phyloP scores from a whole-genome alignment of 2,888 invertebrate species.

The Spisula subtruncata region DNA sequence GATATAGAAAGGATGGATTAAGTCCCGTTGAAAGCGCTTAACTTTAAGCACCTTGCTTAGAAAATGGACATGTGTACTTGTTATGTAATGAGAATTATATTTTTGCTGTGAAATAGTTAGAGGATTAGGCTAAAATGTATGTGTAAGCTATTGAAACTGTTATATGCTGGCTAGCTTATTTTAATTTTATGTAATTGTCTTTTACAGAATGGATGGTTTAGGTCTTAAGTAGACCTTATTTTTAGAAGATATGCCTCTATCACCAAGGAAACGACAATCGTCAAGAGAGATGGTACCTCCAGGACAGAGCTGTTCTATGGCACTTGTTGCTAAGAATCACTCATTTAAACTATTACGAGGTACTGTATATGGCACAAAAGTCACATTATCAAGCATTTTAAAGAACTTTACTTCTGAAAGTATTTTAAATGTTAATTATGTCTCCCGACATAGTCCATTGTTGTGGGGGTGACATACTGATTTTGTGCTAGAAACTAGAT shows the following conservation, averaged over 20 bases:
- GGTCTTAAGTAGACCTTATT: neutral
- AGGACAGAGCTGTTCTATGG: constrained; percentile 57
- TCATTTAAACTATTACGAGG: constrained; percentile 82
- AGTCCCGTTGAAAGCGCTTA: too few species aligned
- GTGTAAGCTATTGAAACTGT: too few species aligned
- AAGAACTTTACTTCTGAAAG: neutral
- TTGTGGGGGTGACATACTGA: neutral
- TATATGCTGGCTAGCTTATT: too few species aligned
- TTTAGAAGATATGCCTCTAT: constrained; percentile 64
- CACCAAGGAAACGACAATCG: constrained; percentile 67
- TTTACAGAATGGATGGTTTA: neutral
- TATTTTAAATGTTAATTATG: neutral
- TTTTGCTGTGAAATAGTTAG: too few species aligned
- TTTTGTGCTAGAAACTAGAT: neutral
- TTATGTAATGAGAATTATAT: too few species aligned
- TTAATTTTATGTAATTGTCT: too few species aligned
- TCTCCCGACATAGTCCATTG: too few species aligned
- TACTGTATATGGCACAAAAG: constrained; percentile 4
- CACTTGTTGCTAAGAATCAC: constrained; percentile 81
- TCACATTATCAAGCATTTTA: neutral
- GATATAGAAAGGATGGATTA: too few species aligned
- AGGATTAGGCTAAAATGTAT: too few species aligned
- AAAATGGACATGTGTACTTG: too few species aligned
- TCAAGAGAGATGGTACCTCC: constrained; percentile 32
- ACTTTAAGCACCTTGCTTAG: too few species aligned